These are phyloP conservation scores for Hylomyscus alleni DNA, from an alignment of 2,797 vertebrate genomes.

Conservation along the genomic window DNA sequence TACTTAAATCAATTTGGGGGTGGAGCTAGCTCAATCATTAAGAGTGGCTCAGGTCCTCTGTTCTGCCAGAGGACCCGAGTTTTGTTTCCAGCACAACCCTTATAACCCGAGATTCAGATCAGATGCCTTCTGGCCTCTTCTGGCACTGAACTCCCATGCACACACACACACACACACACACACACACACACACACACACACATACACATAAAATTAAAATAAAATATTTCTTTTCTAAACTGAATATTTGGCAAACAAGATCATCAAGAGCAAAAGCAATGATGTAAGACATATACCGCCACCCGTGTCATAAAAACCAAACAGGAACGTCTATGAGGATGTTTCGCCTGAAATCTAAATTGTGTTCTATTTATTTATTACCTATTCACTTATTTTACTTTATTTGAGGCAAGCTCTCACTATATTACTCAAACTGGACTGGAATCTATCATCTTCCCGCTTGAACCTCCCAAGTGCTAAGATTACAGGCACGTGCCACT, in stretches of 20 bases:
- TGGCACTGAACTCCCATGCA: background rate
- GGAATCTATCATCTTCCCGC: background rate
- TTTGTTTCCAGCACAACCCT: background rate
- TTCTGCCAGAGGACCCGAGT: background rate
- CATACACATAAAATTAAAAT: background rate
- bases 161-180: background rate
- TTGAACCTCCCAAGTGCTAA: background rate
- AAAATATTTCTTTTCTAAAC: background rate
- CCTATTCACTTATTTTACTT: background rate
- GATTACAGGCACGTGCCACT: background rate
- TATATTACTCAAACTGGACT: background rate
- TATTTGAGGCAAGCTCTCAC: background rate
- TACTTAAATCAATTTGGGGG: background rate
- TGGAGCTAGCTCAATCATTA: background rate
- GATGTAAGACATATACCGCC: rapidly evolving
- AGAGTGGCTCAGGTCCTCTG: background rate
- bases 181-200: background rate
- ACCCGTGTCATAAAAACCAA: background rate
- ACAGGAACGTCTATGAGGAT: background rate
- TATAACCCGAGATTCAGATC: background rate
- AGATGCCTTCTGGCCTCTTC: background rate
- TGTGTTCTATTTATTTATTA: background rate
- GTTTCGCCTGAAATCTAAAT: background rate
- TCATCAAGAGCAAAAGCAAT: background rate
- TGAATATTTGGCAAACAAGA: constrained; percentile 38